Conservation (phyloP, 1,140 invertebrate species). For the Drosophila rufa region DNA sequence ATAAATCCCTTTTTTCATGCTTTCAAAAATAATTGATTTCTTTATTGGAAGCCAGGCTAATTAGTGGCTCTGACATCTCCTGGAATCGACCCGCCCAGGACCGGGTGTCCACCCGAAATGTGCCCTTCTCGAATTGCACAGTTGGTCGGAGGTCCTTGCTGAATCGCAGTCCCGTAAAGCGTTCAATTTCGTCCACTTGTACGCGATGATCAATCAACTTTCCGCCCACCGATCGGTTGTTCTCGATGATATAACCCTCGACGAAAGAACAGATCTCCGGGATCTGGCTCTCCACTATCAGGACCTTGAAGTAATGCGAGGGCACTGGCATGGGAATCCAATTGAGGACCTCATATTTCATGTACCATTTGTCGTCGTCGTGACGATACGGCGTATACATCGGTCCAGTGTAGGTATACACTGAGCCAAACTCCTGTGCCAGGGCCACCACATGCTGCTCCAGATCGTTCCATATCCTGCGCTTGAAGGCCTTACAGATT, state of each 20-base stretch:
- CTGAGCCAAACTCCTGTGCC: constrained; percentile 48
- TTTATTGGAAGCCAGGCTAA: not conserved
- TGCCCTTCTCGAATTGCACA: constrained; percentile 39
- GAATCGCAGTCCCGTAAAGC: constrained; percentile 54
- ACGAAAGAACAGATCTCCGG: constrained; percentile 26
- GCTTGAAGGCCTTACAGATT: constrained; percentile 52
- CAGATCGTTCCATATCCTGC: constrained; percentile 51
- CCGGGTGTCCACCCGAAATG: constrained; percentile 4
- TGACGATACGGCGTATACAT: constrained; percentile 43
- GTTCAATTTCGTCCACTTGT: constrained; percentile 53
- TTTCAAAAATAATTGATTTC: not conserved
- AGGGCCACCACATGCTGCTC: constrained; percentile 40
- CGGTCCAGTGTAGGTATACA: constrained; percentile 64
- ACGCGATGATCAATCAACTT: constrained; percentile 34
- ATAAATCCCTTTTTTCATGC: not conserved
- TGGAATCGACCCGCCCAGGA: not conserved
- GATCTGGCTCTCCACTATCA: constrained; percentile 51
- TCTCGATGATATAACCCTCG: constrained; percentile 62
- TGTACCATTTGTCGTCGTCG: constrained; percentile 18
- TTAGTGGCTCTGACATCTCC: constrained; percentile 22
- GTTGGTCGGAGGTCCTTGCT: constrained; percentile 37
- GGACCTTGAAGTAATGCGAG: constrained; percentile 65
- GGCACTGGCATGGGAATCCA: constrained; percentile 48
- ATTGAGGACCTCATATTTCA: constrained; percentile 54
- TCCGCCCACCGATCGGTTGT: constrained; percentile 16